Evolutionary conservation across 2,888 invertebrate genomes (phyloP), one percentile per base, ranked within the genome.

Genomic region (Cheilosia vernalis): DNA sequence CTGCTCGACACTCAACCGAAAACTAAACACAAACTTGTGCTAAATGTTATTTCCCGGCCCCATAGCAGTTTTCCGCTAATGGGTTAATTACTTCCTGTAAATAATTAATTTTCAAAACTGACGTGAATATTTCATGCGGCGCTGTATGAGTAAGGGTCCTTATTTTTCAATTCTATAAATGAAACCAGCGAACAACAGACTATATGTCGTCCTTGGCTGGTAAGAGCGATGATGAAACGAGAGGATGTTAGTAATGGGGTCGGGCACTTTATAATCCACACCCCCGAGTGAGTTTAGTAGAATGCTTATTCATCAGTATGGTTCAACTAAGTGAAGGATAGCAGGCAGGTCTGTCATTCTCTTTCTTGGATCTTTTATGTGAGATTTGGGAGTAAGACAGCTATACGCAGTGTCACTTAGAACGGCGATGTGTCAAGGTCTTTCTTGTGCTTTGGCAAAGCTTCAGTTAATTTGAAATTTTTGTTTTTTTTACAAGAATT

Each of bases 61-160:
- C 15, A 44, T 47, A 55, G 4, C 21, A 24, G 51, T 24, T 56
- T 47, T 42, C 47, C 47, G 30, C 60, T 84, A 80, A 85, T 85
- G 84, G 80, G 72, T 81, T 84, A 84, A 84, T 84, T 84, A 84
- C 84, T 76, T 74, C 84, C 80, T 76, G 64, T 66, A 76, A 84
- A 81, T 76, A 76, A 76, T 85, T 72, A 76, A 76, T 85, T 76
- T 72, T 33, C 60, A 47, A 69, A 58, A 70, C 70, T 60, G 58
- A 49, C 60, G 70, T 70, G 24, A 27, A 69, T 69, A 55, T 40
- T 66, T 66, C 66, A 66, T 53, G n/a, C 17, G 17, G 7, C 3
- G 19, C 49, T 49, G 33, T 15, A 33, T 33, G 37, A 17, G 47
- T 44, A 2, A 21, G 37, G 13, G 21, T 56, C 19, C n/a, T 58